These are phyloP conservation scores for Aegithalos caudatus DNA, from an alignment of 2,113 vertebrate genomes.

Conservation along the genomic window DNA sequence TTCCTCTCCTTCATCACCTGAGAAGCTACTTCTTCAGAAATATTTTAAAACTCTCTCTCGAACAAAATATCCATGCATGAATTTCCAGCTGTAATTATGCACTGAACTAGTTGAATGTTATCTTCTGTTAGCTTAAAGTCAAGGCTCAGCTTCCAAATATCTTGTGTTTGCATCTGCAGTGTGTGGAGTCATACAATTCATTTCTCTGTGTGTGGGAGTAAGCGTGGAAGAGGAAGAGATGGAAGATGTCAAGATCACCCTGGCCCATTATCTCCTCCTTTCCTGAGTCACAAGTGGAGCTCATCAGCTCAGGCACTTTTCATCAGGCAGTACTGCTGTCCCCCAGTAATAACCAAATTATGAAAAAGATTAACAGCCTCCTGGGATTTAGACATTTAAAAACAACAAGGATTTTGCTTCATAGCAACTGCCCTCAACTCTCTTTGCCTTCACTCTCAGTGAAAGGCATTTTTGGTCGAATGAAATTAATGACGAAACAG, in stretches of 20 bases:
- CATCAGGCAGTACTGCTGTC: not conserved
- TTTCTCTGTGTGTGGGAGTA: not conserved
- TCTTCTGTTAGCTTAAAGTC: not conserved
- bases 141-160: not conserved
- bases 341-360: not conserved
- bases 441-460: not conserved
- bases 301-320: not conserved
- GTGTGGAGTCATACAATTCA: not conserved
- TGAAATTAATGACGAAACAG: not conserved
- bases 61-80: not conserved
- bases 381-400: not conserved
- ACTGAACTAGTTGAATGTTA: not conserved
- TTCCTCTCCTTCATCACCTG: not conserved
- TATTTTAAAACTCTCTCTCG: not conserved
- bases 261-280: not conserved
- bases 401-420: not conserved
- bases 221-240: not conserved
- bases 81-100: not conserved
- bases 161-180: not conserved
- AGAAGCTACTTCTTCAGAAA: rapidly evolving
- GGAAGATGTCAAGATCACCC: not conserved
- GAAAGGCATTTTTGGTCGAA: not conserved
- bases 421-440: not conserved
- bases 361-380: not conserved
- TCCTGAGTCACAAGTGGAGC: not conserved